Base-by-base conservation (phyloP, 2,797 vertebrate species). In the Amblyopsis hoosieri region DNA sequence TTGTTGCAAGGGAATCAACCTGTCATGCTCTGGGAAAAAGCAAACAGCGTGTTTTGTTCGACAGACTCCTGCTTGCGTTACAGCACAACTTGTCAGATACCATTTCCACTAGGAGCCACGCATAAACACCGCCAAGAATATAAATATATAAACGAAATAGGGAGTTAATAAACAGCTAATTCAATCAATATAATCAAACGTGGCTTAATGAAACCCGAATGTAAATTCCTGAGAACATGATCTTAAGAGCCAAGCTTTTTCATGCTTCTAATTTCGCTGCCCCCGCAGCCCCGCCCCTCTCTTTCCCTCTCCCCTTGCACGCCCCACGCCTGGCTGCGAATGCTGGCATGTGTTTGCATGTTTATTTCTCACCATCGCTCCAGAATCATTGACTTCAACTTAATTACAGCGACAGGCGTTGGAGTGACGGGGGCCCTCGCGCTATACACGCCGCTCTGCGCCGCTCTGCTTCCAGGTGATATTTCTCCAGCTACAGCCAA, bases 391-490 rank as follows among this genome's bases (percentile, higher is more conserved):
- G 96, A 98, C 96, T 97, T 95, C 94, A 95, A 97, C 96, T 99
- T 99, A 98, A 99, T 99, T 99, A 98, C 95, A 96, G 95, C 95
- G 97, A 97, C 96, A 97, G 96, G 96, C 94, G 93, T 94, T 95
- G 94, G 93, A 96, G 94, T 95, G 95, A 95, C 95, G 95, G 94
- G 95, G 94, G 94, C 94, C 58, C 92, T 29, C 23, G 23, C 33
- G 93, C 88, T 94, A 95, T 95, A 94, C 93, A 94, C 94, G 95
- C 94, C 83, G 92, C 94, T 94, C 95, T 93, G 94, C 94, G 95
- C 94, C 83, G 91, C 94, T 94, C 95, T 93, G 94, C 96, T 97
- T 98, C 95, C 96, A 97, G 96, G 97, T 98, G 96, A 98, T 97
- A 92, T 96, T 98, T 97, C 96, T 96, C 93, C 94, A 92, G 50